These are phyloP conservation scores for Eulemur rufifrons DNA, from an alignment of 2,113 vertebrate genomes.

Conservation along the genomic window DNA sequence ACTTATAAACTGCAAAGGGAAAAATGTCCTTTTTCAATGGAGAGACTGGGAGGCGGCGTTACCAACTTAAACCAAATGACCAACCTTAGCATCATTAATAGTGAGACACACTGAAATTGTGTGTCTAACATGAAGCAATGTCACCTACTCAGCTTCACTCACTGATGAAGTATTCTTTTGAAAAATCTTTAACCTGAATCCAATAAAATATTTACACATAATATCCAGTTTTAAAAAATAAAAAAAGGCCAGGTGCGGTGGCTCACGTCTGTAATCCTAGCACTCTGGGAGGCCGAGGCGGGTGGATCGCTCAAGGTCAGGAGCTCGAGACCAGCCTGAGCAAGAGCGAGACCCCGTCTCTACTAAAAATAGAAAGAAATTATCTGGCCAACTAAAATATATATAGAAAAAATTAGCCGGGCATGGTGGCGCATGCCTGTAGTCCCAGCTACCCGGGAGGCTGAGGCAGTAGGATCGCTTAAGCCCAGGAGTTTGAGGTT, in stretches of 20 bases:
- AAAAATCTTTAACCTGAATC: not conserved
- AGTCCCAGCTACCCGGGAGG: too few relatives aligned
- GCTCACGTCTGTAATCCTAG: too few relatives aligned
- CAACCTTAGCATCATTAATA: not conserved
- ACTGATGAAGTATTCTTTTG: not conserved
- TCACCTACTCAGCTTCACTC: not conserved
- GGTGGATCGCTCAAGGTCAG: too few relatives aligned
- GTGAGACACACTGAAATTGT: not conserved
- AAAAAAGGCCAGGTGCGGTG: not conserved
- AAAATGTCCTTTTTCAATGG: not conserved
- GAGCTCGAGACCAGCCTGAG: too few relatives aligned
- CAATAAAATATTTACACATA: not conserved
- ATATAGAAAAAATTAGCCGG: too few relatives aligned
- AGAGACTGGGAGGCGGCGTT: not conserved
- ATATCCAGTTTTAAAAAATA: not conserved
- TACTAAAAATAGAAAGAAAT: too few relatives aligned
- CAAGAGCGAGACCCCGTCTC: too few relatives aligned
- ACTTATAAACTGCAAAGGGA: not conserved
- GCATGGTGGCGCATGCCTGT: too few relatives aligned
- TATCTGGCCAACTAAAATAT: too few relatives aligned
- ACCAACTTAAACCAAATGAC: not conserved
- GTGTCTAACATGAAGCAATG: not conserved
- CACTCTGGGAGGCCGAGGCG: too few relatives aligned
- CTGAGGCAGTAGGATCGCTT: too few relatives aligned
- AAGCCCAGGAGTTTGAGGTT: too few relatives aligned